phyloP scores from a whole-genome alignment of 1,140 invertebrate genomes.

The Aporrectodea caliginosa region DNA sequence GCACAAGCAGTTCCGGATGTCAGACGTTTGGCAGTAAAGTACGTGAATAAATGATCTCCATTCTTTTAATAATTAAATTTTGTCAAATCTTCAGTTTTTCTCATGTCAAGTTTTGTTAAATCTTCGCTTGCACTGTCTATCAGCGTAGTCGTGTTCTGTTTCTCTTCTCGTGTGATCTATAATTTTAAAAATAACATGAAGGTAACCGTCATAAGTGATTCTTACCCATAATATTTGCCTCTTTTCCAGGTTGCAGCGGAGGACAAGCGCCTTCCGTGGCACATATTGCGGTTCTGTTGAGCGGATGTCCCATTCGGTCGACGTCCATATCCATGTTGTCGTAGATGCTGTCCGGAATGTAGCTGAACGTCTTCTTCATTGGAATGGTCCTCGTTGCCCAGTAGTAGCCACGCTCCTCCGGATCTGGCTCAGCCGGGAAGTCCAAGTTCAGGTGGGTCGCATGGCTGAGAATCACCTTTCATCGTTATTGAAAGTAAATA shows the following conservation, averaged over 20 bases:
- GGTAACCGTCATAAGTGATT: neutral
- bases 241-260: slow-evolving; percentile 9
- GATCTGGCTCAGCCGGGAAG: slow-evolving; percentile 49
- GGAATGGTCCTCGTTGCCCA: slow-evolving; percentile 40
- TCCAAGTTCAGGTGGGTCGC: slow-evolving; percentile 51
- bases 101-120: neutral
- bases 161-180: neutral
- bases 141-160: neutral
- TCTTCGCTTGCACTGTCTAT: neutral
- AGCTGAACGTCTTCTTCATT: neutral
- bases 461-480: slow-evolving; percentile 44
- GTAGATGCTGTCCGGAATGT: slow-evolving; percentile 42
- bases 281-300: slow-evolving; percentile 30
- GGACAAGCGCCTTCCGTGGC: slow-evolving; percentile 32
- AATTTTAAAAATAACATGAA: too few species aligned
- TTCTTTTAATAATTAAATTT: too few species aligned
- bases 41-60: too few species aligned
- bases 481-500: too few species aligned
- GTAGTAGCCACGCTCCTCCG: slow-evolving; percentile 45
- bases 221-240: slow-evolving; percentile 26
- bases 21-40: too few species aligned
- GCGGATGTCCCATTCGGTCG: slow-evolving; percentile 39
- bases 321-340: slow-evolving; percentile 28
- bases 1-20: too few species aligned
- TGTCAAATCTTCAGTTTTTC: neutral